Evolutionary conservation across 2,113 vertebrate species (phyloP), one percentile per base, ranked within the genome.

Genomic region (Myrmophylax atrothorax): DNA sequence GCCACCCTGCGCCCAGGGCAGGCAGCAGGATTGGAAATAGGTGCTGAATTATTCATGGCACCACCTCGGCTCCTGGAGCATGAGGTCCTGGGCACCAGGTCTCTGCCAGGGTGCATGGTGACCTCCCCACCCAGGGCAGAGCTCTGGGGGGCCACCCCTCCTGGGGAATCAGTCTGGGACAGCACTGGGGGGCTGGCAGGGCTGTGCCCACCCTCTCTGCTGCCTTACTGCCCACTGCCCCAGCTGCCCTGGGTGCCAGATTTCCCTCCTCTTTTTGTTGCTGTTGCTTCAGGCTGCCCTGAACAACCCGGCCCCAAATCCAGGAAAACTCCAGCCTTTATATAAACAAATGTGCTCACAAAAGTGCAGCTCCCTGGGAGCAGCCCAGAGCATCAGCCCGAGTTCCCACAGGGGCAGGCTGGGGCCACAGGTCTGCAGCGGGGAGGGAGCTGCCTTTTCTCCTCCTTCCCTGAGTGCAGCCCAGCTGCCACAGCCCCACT

Each of bases 11-110:
- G 56, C 68, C 15, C n/a, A 3, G 28, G 80, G 77, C 91, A 62
- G 63, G 59, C 66, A 70, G 81, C 29, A 76, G 28, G 89, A 94
- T 82, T 94, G 91, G 89, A 92, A 94, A 85, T 3, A 53, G 3
- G 0, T 17, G 33, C 87, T 91, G 70, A 91, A 93, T 96, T 94
- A 96, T 89, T 91, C 93, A 90, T 47, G 24, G 38, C 20, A 24
- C 29, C n/a, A 20, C 62, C 8, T 7, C 42, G 81, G 80, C 24
- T 78, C 78, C 84, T 49, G 84, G 53, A 75, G 91, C 83, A 83
- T 64, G 2, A 72, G 59, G 82, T 78, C 77, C 84, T 17, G 55
- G 38, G 20, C 33, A 40, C 49, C 44, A 31, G 35, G 78, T 59
- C 89, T 52, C 66, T 63, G 47, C 60, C 1, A 3, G 31, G 75